A percentile compares a stretch with the other conserved stretches of the same genome.
phyloP scores from a whole-genome alignment of 2,113 vertebrate genomes.

The Tetrax tetrax region DNA sequence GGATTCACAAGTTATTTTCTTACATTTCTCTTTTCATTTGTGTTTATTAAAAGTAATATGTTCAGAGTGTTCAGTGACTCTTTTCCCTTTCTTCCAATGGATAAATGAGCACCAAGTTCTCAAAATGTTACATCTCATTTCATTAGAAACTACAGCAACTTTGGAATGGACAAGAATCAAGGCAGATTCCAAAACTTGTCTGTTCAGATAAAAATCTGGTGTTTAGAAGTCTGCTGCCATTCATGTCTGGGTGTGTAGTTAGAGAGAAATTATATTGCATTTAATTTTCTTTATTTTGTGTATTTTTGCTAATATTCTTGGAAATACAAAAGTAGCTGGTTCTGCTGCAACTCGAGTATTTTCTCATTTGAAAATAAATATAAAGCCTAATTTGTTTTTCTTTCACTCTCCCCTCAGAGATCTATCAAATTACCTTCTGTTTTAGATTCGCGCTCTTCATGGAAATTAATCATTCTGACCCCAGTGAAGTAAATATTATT shows the following conservation, averaged over 20 bases:
- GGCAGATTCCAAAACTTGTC: neutral
- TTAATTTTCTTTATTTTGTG: neutral
- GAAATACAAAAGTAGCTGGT: neutral
- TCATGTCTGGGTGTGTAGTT: neutral
- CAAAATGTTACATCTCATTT: neutral
- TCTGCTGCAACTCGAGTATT: neutral
- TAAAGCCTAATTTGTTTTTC: slow-evolving; percentile 20
- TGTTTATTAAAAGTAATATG: neutral
- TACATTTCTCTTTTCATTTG: neutral
- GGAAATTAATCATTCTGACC: slow-evolving; percentile 25
- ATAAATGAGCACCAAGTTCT: neutral
- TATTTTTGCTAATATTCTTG: neutral
- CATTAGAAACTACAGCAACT: neutral
- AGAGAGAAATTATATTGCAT: neutral
- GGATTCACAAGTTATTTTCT: neutral
- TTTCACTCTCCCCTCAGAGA: slow-evolving; percentile 9
- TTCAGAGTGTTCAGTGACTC: neutral
- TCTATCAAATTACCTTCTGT: neutral
- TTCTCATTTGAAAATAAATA: slow-evolving; percentile 3
- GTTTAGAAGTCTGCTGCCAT: neutral
- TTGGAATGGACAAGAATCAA: neutral
- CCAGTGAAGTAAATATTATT: slow-evolving; percentile 49
- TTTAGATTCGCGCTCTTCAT: slow-evolving; percentile 15
- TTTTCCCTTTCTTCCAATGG: neutral
- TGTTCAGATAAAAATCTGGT: neutral